Conservation (phyloP, 2,888 invertebrate genomes). For the Drosophila kanekoi region DNA sequence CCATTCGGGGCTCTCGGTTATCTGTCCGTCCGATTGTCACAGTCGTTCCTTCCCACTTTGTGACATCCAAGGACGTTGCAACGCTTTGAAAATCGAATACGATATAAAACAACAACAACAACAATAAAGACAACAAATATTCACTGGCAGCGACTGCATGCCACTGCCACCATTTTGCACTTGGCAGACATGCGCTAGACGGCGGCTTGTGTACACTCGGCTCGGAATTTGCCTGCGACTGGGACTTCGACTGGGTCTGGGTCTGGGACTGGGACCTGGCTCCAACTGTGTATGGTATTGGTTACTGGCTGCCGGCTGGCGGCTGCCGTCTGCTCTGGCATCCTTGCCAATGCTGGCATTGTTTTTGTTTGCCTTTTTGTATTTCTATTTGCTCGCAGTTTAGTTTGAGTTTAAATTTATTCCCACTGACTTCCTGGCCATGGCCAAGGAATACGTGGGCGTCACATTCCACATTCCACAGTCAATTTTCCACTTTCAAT, state of each 20-base stretch:
- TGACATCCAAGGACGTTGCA: slow-evolving; percentile 72
- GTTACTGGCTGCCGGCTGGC: slow-evolving; percentile 12
- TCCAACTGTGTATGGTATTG: slow-evolving; percentile 26
- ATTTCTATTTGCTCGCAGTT: slow-evolving; percentile 80
- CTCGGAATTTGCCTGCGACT: slow-evolving; percentile 66
- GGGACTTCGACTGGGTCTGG: slow-evolving; percentile 21
- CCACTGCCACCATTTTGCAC: slow-evolving; percentile 56
- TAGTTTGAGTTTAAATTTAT: slow-evolving; percentile 81
- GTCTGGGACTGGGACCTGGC: not conserved
- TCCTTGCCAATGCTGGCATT: slow-evolving; percentile 56
- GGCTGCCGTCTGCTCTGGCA: slow-evolving; percentile 17
- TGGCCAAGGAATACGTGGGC: slow-evolving; percentile 47
- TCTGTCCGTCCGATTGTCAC: not conserved
- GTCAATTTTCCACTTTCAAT: slow-evolving; percentile 24
- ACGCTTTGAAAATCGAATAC: slow-evolving; percentile 73
- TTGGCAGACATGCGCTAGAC: slow-evolving; percentile 79
- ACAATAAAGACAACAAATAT: slow-evolving; percentile 73
- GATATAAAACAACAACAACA: slow-evolving; percentile 65
- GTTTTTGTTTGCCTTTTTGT: slow-evolving; percentile 81
- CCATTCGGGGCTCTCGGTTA: slow-evolving; percentile 15
- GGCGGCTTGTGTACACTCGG: slow-evolving; percentile 73
- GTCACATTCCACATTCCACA: slow-evolving; percentile 24
- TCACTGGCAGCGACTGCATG: slow-evolving; percentile 53
- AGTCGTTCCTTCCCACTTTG: slow-evolving; percentile 13
- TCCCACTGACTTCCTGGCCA: slow-evolving; percentile 62